Evolutionary conservation across 2,113 vertebrate species (phyloP), one percentile per base, ranked within the genome.

Genomic region (Fregetta grallaria): DNA sequence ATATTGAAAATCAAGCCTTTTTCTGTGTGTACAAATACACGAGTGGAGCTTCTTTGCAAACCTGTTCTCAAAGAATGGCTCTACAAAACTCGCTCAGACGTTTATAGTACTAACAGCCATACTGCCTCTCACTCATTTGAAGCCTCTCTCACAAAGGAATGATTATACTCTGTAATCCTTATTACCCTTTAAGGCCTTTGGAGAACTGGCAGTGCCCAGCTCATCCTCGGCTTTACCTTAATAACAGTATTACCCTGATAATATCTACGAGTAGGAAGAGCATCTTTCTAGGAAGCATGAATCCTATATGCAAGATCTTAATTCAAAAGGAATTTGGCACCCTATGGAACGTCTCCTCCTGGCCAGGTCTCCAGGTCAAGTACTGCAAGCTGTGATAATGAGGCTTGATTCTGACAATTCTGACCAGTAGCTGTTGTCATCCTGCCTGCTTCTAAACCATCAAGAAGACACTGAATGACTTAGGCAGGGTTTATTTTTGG

Each of bases 391-490:
- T 96, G 96, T 95, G 93, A 97, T 93, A 97, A 96, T 83, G 47
- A 96, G 74, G 74, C 89, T 95, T 66, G 84, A 83, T 91, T 67
- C 93, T 97, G 92, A 95, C 95, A 94, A 95, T 88, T 82, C 92
- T 88, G 89, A 97, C 96, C 95, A 96, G 81, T 63, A 96, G 96
- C 94, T 96, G 91, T 93, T 96, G 96, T 96, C 97, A 96, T 96
- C 78, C 85, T 83, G 92, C 92, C 96, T 88, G 88, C 67, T 83
- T 76, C 93, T 88, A 96, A 96, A 92, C 75, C 71, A 71, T 95
- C 95, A 96, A 76, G 71, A 96, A 86, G 87, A 97, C 23, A 56
- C 85, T 97, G 91, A 97, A 55, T 42, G 55, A 88, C 93, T 96
- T 76, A 70, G 96, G 84, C 97, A 97, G 87, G 67, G 84, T 94